A percentile compares a stretch with the other conserved stretches of the same genome.
Evolutionary conservation across 2,888 invertebrate genomes (phyloP).

Genomic region (Ditula angustiorana): DNA sequence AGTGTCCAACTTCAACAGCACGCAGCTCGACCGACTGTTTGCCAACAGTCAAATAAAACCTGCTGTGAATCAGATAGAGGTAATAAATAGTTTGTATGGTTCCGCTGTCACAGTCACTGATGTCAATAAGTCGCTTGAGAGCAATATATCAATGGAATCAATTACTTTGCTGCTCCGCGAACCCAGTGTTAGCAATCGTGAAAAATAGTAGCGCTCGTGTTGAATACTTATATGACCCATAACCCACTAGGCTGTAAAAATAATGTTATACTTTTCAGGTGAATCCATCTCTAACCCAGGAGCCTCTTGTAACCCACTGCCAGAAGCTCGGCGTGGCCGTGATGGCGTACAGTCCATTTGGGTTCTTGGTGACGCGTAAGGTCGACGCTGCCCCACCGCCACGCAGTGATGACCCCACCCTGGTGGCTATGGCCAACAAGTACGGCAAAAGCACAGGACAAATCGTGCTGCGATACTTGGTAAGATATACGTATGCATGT

Average conservation of each 20-base stretch:
- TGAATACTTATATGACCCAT: no score
- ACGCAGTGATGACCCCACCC: conserved; percentile 81
- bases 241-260: no score
- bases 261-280: conserved; percentile 62
- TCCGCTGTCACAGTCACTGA: no score
- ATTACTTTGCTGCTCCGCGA: no score
- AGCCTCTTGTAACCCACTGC: conserved; percentile 88
- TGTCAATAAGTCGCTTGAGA: no score
- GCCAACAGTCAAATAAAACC: conserved; percentile 83
- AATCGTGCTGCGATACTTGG: conserved; percentile 88
- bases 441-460: conserved; percentile 88
- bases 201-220: no score
- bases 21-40: conserved; percentile 88
- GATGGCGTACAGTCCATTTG: conserved; percentile 90
- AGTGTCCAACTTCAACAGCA: conserved; percentile 90
- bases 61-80: conserved; percentile 86
- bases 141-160: no score
- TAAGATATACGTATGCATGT: conserved; percentile 68
- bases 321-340: conserved; percentile 87
- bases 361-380: conserved; percentile 64
- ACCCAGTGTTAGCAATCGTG: no score
- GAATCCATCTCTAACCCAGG: conserved; percentile 89
- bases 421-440: conserved; percentile 85
- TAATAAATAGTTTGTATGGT: conserved; percentile 42
- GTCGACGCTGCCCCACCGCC: conserved; percentile 72